phyloP scores from a whole-genome alignment of 2,888 invertebrate genomes.

The Drosophila helvetica region DNA sequence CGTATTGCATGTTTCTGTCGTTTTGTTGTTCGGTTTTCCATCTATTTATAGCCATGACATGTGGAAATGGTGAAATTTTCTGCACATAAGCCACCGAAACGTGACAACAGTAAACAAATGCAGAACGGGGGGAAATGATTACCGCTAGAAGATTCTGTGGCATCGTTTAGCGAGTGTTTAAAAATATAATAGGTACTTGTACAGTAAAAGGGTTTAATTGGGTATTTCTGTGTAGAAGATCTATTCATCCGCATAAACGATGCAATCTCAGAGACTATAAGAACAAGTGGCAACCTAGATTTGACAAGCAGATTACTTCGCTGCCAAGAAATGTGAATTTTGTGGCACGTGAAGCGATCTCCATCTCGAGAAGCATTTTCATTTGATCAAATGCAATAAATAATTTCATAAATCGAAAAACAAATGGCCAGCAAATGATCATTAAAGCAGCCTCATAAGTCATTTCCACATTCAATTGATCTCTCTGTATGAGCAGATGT shows the following conservation, averaged over 20 bases:
- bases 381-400: too few species aligned
- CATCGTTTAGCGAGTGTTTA: constrained; percentile 8
- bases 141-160: not conserved
- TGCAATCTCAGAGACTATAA: too few species aligned
- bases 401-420: not conserved
- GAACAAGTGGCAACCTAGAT: too few species aligned
- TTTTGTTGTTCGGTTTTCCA: constrained; percentile 57
- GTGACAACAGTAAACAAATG: constrained; percentile 57
- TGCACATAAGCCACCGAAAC: constrained; percentile 60
- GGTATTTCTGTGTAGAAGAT: too few species aligned
- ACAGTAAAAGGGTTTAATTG: not conserved
- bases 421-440: constrained; percentile 23
- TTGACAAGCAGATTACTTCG: too few species aligned
- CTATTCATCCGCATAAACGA: too few species aligned
- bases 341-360: too few species aligned
- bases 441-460: constrained; percentile 2
- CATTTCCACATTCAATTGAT: constrained; percentile 14
- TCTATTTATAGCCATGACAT: constrained; percentile 72
- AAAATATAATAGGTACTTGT: not conserved
- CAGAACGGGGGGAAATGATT: not conserved
- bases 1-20: constrained; percentile 58
- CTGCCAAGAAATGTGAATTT: too few species aligned
- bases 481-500: not conserved
- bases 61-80: constrained; percentile 56
- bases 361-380: too few species aligned